These are phyloP conservation scores for Varanus komodoensis DNA, from an alignment of 2,113 vertebrate genomes.

Conservation along the genomic window DNA sequence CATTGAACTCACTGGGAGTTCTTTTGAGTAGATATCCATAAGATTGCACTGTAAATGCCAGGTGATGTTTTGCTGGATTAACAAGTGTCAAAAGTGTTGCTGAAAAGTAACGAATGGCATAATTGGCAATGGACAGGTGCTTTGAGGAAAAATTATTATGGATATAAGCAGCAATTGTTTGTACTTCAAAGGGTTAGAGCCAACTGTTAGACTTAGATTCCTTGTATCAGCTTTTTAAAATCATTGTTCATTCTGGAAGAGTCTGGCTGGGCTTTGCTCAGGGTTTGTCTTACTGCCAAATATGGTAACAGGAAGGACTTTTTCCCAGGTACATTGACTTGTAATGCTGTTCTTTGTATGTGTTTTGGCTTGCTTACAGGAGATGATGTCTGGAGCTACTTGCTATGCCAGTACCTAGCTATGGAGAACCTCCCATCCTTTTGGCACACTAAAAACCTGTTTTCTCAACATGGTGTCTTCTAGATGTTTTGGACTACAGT, in stretches of 20 bases:
- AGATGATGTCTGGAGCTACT: neutral
- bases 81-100: neutral
- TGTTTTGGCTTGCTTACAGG: neutral
- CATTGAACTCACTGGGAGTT: neutral
- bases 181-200: neutral
- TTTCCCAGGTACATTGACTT: neutral
- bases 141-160: neutral
- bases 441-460: neutral
- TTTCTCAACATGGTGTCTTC: too few species aligned
- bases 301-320: neutral
- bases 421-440: neutral
- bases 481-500: too few species aligned
- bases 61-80: neutral
- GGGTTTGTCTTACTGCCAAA: neutral
- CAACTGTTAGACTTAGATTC: neutral
- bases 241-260: neutral
- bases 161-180: neutral
- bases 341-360: neutral
- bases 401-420: neutral
- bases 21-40: neutral
- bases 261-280: neutral
- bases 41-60: neutral
- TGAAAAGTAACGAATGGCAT: neutral
- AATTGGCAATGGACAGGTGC: neutral
- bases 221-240: neutral